phyloP scores from a whole-genome alignment of 1,140 invertebrate species.

The Pseudoatta argentina region DNA sequence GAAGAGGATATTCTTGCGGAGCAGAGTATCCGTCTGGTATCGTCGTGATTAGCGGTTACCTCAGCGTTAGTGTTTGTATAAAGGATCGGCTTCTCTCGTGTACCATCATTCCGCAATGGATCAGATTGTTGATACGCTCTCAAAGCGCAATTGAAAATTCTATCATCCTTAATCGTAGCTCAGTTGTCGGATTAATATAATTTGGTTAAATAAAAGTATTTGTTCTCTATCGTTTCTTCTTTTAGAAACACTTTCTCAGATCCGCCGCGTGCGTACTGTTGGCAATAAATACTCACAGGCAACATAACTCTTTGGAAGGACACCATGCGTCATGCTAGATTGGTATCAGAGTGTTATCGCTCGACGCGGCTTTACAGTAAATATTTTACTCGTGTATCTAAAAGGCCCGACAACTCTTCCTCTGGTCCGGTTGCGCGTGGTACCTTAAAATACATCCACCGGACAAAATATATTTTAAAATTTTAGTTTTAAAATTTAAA shows the following conservation, averaged over 20 bases:
- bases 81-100: background rate
- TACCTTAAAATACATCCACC: conserved; percentile 67
- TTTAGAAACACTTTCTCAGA: conserved; percentile 32
- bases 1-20: conserved; percentile 58
- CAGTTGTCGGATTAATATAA: background rate
- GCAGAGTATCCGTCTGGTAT: conserved; percentile 20
- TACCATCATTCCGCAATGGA: background rate
- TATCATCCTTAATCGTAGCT: background rate
- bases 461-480: conserved; percentile 57
- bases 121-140: conserved; percentile 1
- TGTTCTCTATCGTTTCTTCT: background rate
- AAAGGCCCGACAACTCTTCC: conserved; percentile 56
- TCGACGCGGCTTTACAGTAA: conserved; percentile 70
- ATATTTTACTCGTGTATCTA: conserved; percentile 70
- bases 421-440: conserved; percentile 45
- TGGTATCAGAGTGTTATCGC: conserved; percentile 79
- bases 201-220: background rate
- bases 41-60: conserved; percentile 34
- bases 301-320: conserved; percentile 76
- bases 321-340: conserved; percentile 81
- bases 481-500: conserved; percentile 61
- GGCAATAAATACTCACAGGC: conserved; percentile 76
- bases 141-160: background rate
- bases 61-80: background rate
- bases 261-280: conserved; percentile 53